Evolutionary conservation across 2,888 invertebrate genomes (phyloP), one percentile per base, ranked within the genome.

Genomic region (Ariolimax columbianus): DNA sequence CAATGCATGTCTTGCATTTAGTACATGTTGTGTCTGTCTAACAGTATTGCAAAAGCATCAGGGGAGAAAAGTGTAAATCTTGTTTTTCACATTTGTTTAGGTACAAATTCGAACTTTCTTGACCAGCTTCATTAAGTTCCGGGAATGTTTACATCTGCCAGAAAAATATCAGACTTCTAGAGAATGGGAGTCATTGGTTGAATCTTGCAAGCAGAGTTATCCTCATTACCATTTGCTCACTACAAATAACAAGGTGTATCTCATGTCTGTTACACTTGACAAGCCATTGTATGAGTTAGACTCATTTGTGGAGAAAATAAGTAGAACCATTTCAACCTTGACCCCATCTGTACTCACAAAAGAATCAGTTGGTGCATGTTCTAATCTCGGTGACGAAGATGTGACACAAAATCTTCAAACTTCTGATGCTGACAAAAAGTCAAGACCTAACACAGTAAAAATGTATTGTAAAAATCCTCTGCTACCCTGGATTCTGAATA

Each of bases 401-500:
- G 40, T 40, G 30, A 1, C 26, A 40, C 33, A 40, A 7, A 72
- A 40, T 26, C 2, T 23, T 72, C 17, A 38, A 23, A 40, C 40
- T 19, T 26, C 40, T 40, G 40, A 14, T 47, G 23, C n/a, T 47
- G 30, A 75, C 0, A 33, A 14, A 75, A 75, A n/a, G 2, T 47
- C 47, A 75, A 30, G n/a, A 30, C 11, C 7, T 2, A 47, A 47
- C 2, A 0, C 2, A 30, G 38, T 17, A 75, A 30, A 19, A 17
- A 38, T 70, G 4, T 14, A 3, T 47, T 75, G 30, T 9, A n/a
- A 68, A 43, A 70, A 68, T 6, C 30, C 47, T 26, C 1, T 30
- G 9, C 19, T 68, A 9, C 43, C 36, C 1, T 80, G 80, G 80
- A 47, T 80, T 66, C 26, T 70, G 51, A 66, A 68, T 68, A 36